Conservation (phyloP, 2,113 vertebrate species). For the Cyprinus carpio region DNA sequence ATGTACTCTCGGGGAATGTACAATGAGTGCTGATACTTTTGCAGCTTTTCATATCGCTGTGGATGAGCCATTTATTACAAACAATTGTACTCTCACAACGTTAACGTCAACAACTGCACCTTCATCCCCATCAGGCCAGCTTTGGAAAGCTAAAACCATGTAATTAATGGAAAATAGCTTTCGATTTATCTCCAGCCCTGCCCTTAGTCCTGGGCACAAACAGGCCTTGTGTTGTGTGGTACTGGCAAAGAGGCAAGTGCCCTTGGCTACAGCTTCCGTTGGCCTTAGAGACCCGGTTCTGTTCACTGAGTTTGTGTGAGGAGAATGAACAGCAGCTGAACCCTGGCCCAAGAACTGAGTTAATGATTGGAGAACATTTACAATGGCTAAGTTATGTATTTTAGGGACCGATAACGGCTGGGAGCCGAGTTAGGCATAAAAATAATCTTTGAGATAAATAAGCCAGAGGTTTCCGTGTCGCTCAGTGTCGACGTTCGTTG, state of each 20-base stretch:
- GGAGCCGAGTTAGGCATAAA: slow-evolving; percentile 42
- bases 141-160: slow-evolving; percentile 55
- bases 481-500: not conserved
- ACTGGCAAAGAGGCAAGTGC: slow-evolving; percentile 45
- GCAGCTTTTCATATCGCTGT: not conserved
- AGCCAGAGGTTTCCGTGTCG: not conserved
- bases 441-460: slow-evolving; percentile 41
- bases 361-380: slow-evolving; percentile 76
- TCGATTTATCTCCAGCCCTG: slow-evolving; percentile 45
- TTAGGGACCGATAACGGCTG: slow-evolving; percentile 63
- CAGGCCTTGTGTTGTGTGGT: slow-evolving; percentile 53
- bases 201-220: slow-evolving; percentile 54
- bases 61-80: slow-evolving; percentile 19
- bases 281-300: slow-evolving; percentile 36
- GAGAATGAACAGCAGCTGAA: slow-evolving; percentile 49
- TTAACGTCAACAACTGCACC: slow-evolving; percentile 6
- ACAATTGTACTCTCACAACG: slow-evolving; percentile 9
- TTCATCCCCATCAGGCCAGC: slow-evolving; percentile 56
- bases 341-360: slow-evolving; percentile 61
- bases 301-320: slow-evolving; percentile 37
- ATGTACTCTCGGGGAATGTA: not conserved
- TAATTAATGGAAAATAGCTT: slow-evolving; percentile 57
- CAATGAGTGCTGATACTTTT: slow-evolving; percentile 15
- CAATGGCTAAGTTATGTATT: slow-evolving; percentile 63
- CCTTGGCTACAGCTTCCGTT: slow-evolving; percentile 50